Evolutionary conservation across 30 jellyfish, hydroid and myxozoan genomes (phyloP).

Genomic region (Aurelia coerulea): DNA sequence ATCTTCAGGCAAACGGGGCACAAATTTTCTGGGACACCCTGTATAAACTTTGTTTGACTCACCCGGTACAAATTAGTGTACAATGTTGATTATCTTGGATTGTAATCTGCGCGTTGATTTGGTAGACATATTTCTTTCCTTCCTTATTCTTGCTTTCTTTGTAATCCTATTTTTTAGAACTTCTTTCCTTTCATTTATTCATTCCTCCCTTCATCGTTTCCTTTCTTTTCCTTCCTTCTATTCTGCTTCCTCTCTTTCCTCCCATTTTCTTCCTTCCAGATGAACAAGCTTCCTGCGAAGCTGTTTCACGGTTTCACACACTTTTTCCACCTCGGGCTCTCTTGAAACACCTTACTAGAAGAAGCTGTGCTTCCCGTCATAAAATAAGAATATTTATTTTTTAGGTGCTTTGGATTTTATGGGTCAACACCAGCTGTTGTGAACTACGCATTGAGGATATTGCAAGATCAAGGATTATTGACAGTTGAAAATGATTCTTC

Average conservation of each 20-base stretch:
- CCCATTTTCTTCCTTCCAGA: neutral
- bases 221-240: too few relatives aligned
- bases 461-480: conserved; percentile 17
- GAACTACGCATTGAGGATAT: conserved; percentile 27
- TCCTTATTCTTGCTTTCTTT: too few relatives aligned
- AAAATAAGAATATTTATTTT: neutral
- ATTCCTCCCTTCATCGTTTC: neutral
- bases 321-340: neutral
- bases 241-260: neutral
- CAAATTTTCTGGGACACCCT: too few relatives aligned
- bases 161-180: too few relatives aligned
- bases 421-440: conserved; percentile 42
- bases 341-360: neutral
- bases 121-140: neutral
- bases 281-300: too few relatives aligned
- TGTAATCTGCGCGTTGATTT: neutral
- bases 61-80: neutral
- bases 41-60: too few relatives aligned
- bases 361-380: too few relatives aligned
- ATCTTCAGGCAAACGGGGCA: too few relatives aligned
- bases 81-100: neutral
- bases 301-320: too few relatives aligned
- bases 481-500: neutral
- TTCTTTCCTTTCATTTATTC: neutral
- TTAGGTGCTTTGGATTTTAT: conserved; percentile 33